Conservation (phyloP, 2,797 vertebrate genomes). For the Sitta carolinensis region DNA sequence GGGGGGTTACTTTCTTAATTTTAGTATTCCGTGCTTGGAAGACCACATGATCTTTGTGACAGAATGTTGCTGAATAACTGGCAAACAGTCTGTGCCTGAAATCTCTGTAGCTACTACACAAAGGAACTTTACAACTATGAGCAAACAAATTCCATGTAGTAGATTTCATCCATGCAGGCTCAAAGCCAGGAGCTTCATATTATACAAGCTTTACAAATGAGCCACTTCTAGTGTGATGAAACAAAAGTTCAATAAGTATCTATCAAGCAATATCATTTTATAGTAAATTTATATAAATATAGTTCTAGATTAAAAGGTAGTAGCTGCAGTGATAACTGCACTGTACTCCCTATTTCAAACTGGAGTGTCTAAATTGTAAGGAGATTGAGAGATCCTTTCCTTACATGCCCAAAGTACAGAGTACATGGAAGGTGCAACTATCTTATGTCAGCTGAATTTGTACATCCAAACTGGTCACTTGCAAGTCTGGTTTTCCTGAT, state of each 20-base stretch:
- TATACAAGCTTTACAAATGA: neutral
- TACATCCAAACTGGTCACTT: neutral
- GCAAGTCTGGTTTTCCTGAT: neutral
- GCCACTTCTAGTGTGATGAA: neutral
- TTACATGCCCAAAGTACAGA: neutral
- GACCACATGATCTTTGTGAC: neutral
- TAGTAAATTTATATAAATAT: neutral
- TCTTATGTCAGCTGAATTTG: neutral
- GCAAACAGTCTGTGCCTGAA: neutral
- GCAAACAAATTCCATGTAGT: neutral
- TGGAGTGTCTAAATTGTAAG: neutral
- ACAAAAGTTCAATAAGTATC: neutral
- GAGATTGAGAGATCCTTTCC: neutral
- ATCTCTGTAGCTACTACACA: neutral
- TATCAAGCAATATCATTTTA: neutral
- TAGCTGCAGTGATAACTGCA: neutral
- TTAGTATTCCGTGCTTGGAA: neutral
- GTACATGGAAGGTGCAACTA: neutral
- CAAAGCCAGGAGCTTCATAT: neutral
- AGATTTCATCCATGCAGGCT: neutral
- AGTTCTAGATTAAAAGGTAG: neutral
- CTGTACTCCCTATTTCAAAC: neutral
- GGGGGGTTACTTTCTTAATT: neutral
- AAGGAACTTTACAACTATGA: neutral
- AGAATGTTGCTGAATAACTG: neutral